Conservation (phyloP, 2,113 vertebrate genomes). For the Asarcornis scutulata region DNA sequence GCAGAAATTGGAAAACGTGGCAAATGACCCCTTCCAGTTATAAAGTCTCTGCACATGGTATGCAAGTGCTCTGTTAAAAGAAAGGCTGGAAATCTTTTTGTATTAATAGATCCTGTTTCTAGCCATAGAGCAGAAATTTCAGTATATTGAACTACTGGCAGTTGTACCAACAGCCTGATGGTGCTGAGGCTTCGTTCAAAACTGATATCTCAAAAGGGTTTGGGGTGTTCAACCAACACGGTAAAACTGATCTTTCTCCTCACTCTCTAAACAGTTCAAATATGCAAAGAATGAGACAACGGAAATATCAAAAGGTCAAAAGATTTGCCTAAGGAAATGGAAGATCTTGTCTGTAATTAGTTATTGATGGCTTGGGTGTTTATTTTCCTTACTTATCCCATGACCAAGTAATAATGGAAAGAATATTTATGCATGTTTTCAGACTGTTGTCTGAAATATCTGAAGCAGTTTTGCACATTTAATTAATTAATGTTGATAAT, state of each 20-base stretch:
- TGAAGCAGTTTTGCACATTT: not conserved
- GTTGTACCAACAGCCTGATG: not conserved
- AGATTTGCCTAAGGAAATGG: not conserved
- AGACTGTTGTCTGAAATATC: not conserved
- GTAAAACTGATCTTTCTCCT: not conserved
- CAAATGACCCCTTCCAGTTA: not conserved
- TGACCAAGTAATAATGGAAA: not conserved
- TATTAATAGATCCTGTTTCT: not conserved
- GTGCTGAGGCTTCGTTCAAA: not conserved
- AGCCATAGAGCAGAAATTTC: not conserved
- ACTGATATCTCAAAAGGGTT: not conserved
- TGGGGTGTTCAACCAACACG: not conserved
- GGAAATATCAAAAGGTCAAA: not conserved
- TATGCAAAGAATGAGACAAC: not conserved
- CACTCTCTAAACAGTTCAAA: not conserved
- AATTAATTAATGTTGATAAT: not conserved
- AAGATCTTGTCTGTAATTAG: not conserved
- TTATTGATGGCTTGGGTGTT: not conserved
- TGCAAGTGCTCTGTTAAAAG: not conserved
- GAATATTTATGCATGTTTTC: not conserved
- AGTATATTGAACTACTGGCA: not conserved
- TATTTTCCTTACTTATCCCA: not conserved
- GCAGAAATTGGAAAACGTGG: not conserved
- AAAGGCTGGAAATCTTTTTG: not conserved
- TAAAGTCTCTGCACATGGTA: not conserved